A percentile compares a stretch with the other conserved stretches of the same genome.
Evolutionary conservation across 1,140 invertebrate species (phyloP).

Genomic region (Samia ricini): DNA sequence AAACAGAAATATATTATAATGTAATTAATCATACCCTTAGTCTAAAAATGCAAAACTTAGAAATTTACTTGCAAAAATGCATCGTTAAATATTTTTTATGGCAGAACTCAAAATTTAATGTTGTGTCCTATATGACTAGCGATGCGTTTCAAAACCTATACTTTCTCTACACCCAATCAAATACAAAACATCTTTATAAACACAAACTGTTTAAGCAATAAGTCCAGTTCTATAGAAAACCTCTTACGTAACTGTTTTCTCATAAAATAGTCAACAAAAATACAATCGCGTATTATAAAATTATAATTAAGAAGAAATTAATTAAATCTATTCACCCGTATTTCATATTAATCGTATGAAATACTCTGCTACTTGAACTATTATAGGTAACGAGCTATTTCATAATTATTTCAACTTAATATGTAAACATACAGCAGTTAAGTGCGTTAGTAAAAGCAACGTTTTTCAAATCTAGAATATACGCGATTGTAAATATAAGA

Average conservation of each 20-base stretch:
- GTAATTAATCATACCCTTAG: no score
- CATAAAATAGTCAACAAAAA: not conserved
- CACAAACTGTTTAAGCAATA: not conserved
- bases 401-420: conserved; percentile 18
- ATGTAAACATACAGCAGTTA: conserved; percentile 19
- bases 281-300: not conserved
- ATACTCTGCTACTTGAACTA: no score
- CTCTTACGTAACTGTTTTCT: not conserved
- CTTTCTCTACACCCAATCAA: not conserved
- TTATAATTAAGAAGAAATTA: not conserved
- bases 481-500: no score
- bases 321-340: not conserved
- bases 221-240: not conserved
- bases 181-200: not conserved
- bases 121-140: no score
- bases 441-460: not conserved
- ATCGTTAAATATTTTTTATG: no score
- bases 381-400: conserved; percentile 25
- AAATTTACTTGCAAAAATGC: no score
- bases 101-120: no score
- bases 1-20: no score
- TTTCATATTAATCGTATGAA: not conserved
- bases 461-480: not conserved
- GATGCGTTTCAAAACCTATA: not conserved
- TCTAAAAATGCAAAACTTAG: no score